Evolutionary conservation across 2,113 vertebrate genomes (phyloP).

Genomic region (Heterotis niloticus): DNA sequence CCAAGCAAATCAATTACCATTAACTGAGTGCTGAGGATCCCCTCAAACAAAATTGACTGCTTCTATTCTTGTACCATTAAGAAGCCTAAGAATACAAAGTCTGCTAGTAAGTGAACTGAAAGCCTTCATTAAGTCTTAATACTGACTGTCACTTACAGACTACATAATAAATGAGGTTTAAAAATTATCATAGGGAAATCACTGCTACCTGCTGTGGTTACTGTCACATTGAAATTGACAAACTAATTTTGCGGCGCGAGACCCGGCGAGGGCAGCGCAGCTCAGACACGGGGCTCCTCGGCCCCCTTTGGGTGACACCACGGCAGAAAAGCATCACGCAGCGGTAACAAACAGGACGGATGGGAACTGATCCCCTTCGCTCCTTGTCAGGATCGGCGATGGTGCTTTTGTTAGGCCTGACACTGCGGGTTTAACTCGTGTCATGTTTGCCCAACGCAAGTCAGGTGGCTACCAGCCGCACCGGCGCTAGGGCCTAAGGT

Average conservation of each 20-base stretch:
- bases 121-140: conserved; percentile 77
- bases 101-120: conserved; percentile 70
- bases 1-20: conserved; percentile 39
- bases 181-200: conserved; percentile 83
- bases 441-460: too few species aligned
- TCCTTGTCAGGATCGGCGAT: too few species aligned
- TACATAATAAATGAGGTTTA: conserved; percentile 82
- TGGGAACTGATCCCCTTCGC: too few species aligned
- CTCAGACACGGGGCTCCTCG: conserved; percentile 38
- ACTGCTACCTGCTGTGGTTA: conserved; percentile 75
- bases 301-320: not conserved
- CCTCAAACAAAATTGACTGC: conserved; percentile 37
- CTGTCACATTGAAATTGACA: conserved; percentile 74
- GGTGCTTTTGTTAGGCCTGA: too few species aligned
- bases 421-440: too few species aligned
- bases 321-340: not conserved
- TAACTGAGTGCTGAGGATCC: conserved; percentile 34
- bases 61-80: conserved; percentile 25
- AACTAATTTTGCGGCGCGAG: conserved; percentile 68
- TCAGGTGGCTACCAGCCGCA: too few species aligned
- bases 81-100: conserved; percentile 61
- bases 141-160: conserved; percentile 75
- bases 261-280: conserved; percentile 51
- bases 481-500: too few species aligned
- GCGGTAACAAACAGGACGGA: too few species aligned